These are phyloP conservation scores for Phanerotoma sp. DNA, from an alignment of 2,888 invertebrate species.

Conservation along the genomic window DNA sequence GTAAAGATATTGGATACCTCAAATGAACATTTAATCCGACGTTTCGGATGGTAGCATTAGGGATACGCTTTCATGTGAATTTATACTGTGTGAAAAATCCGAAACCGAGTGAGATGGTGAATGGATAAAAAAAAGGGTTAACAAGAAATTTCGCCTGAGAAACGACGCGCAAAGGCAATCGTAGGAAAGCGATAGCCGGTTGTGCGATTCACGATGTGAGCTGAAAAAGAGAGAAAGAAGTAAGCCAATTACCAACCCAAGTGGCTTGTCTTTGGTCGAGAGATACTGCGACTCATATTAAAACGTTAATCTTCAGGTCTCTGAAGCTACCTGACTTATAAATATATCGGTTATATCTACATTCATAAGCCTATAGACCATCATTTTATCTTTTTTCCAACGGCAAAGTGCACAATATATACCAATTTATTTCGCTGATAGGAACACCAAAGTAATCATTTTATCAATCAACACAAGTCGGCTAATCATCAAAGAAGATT, in stretches of 20 bases:
- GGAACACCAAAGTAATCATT: neutral
- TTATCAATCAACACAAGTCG: slow-evolving; percentile 1
- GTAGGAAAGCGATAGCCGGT: slow-evolving; percentile 24
- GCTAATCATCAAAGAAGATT: neutral
- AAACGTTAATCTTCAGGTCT: slow-evolving; percentile 50
- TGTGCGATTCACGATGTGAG: slow-evolving; percentile 23
- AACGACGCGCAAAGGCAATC: slow-evolving; percentile 21
- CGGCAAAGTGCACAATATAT: neutral
- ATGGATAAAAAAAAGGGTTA: slow-evolving; percentile 6
- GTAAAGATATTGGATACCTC: too few species aligned
- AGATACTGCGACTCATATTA: slow-evolving; percentile 45
- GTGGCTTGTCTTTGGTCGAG: slow-evolving; percentile 21
- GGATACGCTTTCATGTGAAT: too few species aligned
- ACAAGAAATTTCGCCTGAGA: slow-evolving; percentile 10
- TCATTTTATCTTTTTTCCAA: neutral
- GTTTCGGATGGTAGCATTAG: too few species aligned
- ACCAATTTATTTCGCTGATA: neutral
- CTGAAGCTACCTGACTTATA: too few species aligned
- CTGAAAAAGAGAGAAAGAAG: slow-evolving; percentile 13
- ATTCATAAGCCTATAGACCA: too few species aligned
- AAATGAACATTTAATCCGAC: too few species aligned
- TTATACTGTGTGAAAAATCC: too few species aligned
- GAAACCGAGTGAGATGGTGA: neutral
- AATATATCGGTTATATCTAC: too few species aligned
- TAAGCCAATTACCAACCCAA: slow-evolving; percentile 12